These are phyloP conservation scores for Dallia pectoralis DNA, from an alignment of 2,797 vertebrate genomes.

Conservation along the genomic window DNA sequence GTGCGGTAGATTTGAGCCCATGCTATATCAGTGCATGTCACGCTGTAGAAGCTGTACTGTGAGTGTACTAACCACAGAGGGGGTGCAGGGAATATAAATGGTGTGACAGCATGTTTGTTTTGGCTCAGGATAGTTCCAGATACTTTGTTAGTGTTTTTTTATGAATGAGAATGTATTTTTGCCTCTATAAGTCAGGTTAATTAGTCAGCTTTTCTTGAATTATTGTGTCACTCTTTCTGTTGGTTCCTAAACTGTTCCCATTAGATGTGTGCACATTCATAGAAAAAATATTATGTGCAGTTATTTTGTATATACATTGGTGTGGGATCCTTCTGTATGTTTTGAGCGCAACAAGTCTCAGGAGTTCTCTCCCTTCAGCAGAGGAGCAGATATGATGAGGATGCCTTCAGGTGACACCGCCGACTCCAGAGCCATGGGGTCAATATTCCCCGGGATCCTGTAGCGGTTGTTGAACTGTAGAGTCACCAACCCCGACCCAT, in stretches of 20 bases:
- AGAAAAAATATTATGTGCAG: too few species aligned
- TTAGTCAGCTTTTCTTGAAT: conserved; percentile 18
- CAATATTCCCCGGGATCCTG: conserved; percentile 75
- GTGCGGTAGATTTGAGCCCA: too few species aligned
- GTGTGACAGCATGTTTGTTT: conserved; percentile 25
- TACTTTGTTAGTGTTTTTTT: conserved; percentile 19
- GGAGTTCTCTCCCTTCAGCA: conserved; percentile 57
- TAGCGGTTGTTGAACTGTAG: conserved; percentile 77
- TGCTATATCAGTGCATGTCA: too few species aligned
- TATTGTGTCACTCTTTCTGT: background rate
- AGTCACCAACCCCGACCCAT: conserved; percentile 69
- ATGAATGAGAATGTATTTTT: conserved; percentile 34
- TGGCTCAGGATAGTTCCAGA: conserved; percentile 30
- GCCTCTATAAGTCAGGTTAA: conserved; percentile 20
- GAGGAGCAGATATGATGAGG: conserved; percentile 74
- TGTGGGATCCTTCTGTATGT: conserved; percentile 7
- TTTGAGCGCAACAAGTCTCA: conserved; percentile 37
- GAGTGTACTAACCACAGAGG: conserved; percentile 63
- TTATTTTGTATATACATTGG: background rate
- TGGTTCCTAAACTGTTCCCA: background rate
- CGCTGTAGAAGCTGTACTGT: background rate
- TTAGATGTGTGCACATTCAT: too few species aligned
- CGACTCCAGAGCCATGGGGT: conserved; percentile 73
- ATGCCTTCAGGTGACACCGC: conserved; percentile 75
- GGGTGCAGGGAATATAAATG: conserved; percentile 41